These are phyloP conservation scores for Actinia equina DNA, from an alignment of 64 coral and sea anemone species.

Conservation along the genomic window DNA sequence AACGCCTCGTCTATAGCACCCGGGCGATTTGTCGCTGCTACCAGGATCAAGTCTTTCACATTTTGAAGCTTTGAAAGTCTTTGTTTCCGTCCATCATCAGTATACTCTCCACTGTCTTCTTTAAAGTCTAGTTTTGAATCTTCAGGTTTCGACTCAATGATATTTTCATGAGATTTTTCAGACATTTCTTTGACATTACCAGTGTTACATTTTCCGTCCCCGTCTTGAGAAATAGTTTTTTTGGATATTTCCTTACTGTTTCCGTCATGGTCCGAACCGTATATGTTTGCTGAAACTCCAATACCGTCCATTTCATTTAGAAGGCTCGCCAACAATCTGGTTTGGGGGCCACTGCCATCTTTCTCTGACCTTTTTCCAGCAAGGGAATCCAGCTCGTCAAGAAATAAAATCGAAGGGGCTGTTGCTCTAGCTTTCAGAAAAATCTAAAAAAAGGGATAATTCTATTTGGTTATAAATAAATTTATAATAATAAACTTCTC, in stretches of 20 bases:
- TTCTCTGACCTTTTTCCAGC: constrained; percentile 70
- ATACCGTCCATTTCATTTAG: constrained; percentile 99
- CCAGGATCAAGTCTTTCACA: constrained; percentile 70
- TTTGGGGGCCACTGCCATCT: constrained; percentile 40
- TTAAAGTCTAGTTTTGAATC: background rate
- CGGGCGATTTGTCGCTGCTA: constrained; percentile 92
- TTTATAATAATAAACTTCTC: background rate
- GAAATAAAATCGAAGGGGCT: constrained; percentile 82
- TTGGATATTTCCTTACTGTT: background rate
- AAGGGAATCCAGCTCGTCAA: constrained; percentile 91
- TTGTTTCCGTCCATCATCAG: background rate
- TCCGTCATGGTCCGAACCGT: constrained; percentile 17
- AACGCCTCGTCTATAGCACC: constrained; percentile 89
- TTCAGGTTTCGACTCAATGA: background rate
- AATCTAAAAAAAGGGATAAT: constrained; percentile 20
- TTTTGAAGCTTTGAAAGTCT: constrained; percentile 4
- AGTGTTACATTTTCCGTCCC: background rate
- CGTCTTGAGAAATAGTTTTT: background rate
- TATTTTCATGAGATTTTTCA: background rate
- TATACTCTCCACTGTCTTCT: background rate
- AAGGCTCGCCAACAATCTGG: constrained; percentile 76
- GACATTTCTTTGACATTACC: background rate
- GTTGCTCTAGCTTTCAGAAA: constrained; percentile 92
- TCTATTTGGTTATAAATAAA: background rate
- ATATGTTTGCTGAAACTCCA: constrained; percentile 84